These are phyloP conservation scores for Acronicta psi DNA, from an alignment of 2,888 invertebrate species.

Conservation along the genomic window DNA sequence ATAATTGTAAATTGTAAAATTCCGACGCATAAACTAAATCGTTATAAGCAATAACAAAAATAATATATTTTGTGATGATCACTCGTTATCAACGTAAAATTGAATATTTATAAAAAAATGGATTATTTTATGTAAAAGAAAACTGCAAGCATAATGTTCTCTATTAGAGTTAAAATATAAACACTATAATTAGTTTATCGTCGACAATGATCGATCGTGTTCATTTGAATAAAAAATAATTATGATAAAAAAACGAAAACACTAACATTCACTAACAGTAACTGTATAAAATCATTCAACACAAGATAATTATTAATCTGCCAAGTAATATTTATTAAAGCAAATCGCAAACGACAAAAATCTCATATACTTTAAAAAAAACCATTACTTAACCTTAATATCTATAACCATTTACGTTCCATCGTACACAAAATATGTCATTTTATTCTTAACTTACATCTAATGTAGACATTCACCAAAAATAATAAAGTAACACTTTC, in stretches of 20 bases:
- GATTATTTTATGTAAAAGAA: constrained; percentile 45
- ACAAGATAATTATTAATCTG: constrained; percentile 74
- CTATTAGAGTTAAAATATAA: constrained; percentile 49
- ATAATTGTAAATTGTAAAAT: constrained; percentile 63
- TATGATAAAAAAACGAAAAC: constrained; percentile 70
- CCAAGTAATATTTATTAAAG: constrained; percentile 83
- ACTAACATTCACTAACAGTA: constrained; percentile 72
- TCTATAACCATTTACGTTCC: constrained; percentile 59
- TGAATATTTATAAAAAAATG: constrained; percentile 49
- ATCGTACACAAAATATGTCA: constrained; percentile 87
- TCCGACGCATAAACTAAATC: constrained; percentile 71
- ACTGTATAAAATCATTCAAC: constrained; percentile 76
- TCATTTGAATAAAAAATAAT: constrained; percentile 60
- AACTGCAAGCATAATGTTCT: constrained; percentile 57
- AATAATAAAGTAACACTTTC: constrained; percentile 45
- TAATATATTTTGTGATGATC: constrained; percentile 70
- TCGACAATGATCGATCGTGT: constrained; percentile 42
- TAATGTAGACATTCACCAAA: constrained; percentile 61
- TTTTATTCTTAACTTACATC: constrained; percentile 74
- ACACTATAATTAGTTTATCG: constrained; percentile 54
- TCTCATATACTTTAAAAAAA: constrained; percentile 68
- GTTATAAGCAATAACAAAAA: constrained; percentile 73
- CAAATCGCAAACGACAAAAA: constrained; percentile 78
- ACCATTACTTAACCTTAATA: constrained; percentile 60
- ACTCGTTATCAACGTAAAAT: constrained; percentile 51